phyloP scores from a whole-genome alignment of 1,140 invertebrate species.

The Ceratina calcarata region DNA sequence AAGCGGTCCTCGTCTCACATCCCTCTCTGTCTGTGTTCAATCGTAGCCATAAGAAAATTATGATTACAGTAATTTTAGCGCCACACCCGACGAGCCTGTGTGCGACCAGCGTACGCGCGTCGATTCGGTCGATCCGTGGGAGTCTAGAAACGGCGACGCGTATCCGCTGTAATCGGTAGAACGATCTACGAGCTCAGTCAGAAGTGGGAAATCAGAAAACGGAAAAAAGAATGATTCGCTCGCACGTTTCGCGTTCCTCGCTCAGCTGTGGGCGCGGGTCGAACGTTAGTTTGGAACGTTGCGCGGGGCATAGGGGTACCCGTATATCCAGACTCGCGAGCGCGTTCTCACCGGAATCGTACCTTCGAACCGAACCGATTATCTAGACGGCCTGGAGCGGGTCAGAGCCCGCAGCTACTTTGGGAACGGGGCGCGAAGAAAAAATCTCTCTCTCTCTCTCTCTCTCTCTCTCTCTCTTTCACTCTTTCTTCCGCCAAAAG shows the following conservation, averaged over 20 bases:
- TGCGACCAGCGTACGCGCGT: no score
- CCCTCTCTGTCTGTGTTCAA: no score
- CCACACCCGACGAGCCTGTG: neutral
- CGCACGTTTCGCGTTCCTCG: neutral
- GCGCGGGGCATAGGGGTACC: slow-evolving; percentile 75
- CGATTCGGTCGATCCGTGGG: no score
- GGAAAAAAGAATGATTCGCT: no score
- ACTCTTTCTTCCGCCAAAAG: neutral
- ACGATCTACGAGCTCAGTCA: no score
- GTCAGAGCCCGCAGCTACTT: slow-evolving; percentile 73
- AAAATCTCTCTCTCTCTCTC: slow-evolving; percentile 31
- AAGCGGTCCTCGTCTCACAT: no score
- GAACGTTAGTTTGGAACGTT: slow-evolving; percentile 71
- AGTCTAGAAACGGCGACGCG: no score
- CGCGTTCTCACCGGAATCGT: slow-evolving; percentile 69
- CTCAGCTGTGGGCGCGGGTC: slow-evolving; percentile 56
- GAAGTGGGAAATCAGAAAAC: no score
- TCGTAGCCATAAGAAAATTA: no score
- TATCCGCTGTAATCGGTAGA: no score
- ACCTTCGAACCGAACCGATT: slow-evolving; percentile 72
- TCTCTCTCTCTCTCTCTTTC: neutral
- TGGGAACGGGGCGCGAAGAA: slow-evolving; percentile 63
- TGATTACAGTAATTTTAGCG: no score
- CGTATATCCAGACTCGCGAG: slow-evolving; percentile 69
- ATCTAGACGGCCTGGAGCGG: slow-evolving; percentile 71